Percentiles rank a stretch among this genome's conserved stretches.
Evolutionary conservation across 2,113 vertebrate species (phyloP).

Genomic region (Perccottus glenii): DNA sequence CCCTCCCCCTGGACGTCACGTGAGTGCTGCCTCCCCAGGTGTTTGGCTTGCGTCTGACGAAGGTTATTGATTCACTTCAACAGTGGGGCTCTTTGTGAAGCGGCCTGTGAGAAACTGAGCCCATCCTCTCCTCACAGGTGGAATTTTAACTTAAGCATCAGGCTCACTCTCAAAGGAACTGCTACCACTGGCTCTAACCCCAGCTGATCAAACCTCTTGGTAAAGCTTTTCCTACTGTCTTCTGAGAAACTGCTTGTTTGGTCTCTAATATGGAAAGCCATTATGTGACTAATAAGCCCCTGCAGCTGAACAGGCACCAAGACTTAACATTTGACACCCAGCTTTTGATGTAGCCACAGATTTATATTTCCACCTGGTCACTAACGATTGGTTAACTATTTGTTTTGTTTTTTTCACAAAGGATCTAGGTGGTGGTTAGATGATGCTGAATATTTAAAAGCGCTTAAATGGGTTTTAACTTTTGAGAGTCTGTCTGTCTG

Average conservation of each 20-base stretch:
- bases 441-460: slow-evolving; percentile 16
- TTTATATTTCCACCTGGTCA: slow-evolving; percentile 16
- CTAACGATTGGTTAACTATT: slow-evolving; percentile 2
- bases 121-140: slow-evolving; percentile 67
- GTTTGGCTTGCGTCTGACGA: slow-evolving; percentile 68
- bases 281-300: slow-evolving; percentile 56
- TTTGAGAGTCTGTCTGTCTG: background rate
- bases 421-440: slow-evolving; percentile 7
- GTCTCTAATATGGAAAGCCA: slow-evolving; percentile 52
- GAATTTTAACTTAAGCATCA: slow-evolving; percentile 52
- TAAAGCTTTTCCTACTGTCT: slow-evolving; percentile 38
- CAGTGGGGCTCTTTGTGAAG: slow-evolving; percentile 72
- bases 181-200: slow-evolving; percentile 13
- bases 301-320: slow-evolving; percentile 22
- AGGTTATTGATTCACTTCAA: slow-evolving; percentile 70
- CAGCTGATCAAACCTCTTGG: slow-evolving; percentile 27
- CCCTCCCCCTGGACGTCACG: slow-evolving; percentile 28
- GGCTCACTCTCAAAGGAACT: slow-evolving; percentile 1
- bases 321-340: background rate
- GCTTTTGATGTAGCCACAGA: slow-evolving; percentile 10
- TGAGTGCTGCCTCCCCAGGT: slow-evolving; percentile 70
- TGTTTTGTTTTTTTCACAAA: slow-evolving; percentile 4
- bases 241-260: slow-evolving; percentile 16
- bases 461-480: slow-evolving; percentile 8
- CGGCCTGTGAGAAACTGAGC: slow-evolving; percentile 63